These are phyloP conservation scores for Drosophila ustulata DNA, from an alignment of 2,888 invertebrate species.

Conservation along the genomic window DNA sequence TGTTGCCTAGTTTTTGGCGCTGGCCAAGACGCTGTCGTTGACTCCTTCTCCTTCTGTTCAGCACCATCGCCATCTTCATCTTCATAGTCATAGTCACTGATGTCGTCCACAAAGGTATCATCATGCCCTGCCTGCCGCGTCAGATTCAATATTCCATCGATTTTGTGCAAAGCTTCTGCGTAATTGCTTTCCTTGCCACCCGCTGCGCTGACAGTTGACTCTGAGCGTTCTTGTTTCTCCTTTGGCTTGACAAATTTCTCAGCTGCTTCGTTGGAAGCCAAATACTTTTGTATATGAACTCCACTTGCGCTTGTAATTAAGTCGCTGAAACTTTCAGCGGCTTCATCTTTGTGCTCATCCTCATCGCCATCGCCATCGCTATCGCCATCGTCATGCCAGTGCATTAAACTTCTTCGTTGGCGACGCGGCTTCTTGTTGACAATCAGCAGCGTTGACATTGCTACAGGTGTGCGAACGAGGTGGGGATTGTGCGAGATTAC, in stretches of 20 bases:
- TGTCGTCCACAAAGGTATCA: constrained; percentile 46
- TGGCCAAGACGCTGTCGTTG: constrained; percentile 23
- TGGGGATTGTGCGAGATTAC: constrained; percentile 36
- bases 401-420: constrained; percentile 77
- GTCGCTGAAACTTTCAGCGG: constrained; percentile 77
- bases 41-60: constrained; percentile 1
- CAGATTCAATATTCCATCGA: constrained; percentile 81
- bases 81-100: constrained; percentile 72
- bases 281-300: constrained; percentile 56
- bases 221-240: constrained; percentile 13
- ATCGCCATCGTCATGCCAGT: constrained; percentile 46
- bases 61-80: constrained; percentile 46
- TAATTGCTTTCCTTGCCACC: constrained; percentile 48
- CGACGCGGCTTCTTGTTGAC: constrained; percentile 38
- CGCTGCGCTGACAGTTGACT: constrained; percentile 31
- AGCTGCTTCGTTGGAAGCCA: constrained; percentile 43
- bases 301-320: constrained; percentile 78
- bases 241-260: constrained; percentile 35
- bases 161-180: constrained; percentile 76
- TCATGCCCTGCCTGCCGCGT: constrained; percentile 28
- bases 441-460: constrained; percentile 60
- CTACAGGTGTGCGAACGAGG: constrained; percentile 54
- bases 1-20: constrained; percentile 52
- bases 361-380: constrained; percentile 29
- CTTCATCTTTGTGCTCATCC: constrained; percentile 36